Percentiles rank a stretch among this genome's conserved stretches.
phyloP scores from a whole-genome alignment of 2,888 invertebrate species.

The Ornithoptera alexandrae region DNA sequence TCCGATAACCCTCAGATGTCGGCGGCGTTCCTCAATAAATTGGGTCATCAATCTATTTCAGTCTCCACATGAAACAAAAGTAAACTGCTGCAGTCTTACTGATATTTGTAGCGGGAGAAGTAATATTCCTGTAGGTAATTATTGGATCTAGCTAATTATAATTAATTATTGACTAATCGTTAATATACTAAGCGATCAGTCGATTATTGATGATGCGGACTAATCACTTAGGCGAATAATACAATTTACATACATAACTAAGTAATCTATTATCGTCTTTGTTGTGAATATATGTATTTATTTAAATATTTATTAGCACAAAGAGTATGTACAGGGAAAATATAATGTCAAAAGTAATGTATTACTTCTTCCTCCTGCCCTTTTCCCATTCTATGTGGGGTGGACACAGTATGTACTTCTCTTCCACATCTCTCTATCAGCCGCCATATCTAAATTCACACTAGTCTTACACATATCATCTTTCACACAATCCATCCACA shows the following conservation, averaged over 20 bases:
- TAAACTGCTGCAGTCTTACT: not conserved
- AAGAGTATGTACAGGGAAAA: too few species aligned
- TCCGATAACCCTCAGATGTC: not conserved
- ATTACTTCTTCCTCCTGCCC: too few species aligned
- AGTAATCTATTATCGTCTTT: not conserved
- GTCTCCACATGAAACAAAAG: not conserved
- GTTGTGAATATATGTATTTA: not conserved
- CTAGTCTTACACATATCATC: too few species aligned
- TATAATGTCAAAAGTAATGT: too few species aligned
- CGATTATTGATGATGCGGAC: not conserved
- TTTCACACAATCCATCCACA: too few species aligned
- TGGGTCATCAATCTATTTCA: not conserved
- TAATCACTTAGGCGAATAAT: not conserved
- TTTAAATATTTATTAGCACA: not conserved
- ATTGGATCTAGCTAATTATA: not conserved
- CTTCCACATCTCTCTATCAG: too few species aligned
- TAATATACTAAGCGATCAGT: not conserved
- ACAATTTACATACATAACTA: not conserved
- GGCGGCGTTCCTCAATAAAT: not conserved
- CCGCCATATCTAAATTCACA: too few species aligned
- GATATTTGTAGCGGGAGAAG: not conserved
- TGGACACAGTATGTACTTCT: too few species aligned
- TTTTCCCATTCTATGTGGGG: too few species aligned
- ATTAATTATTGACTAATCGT: not conserved
- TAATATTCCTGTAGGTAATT: not conserved